These are phyloP conservation scores for Amitus sp. DNA, from an alignment of 2,888 invertebrate species.

Conservation along the genomic window DNA sequence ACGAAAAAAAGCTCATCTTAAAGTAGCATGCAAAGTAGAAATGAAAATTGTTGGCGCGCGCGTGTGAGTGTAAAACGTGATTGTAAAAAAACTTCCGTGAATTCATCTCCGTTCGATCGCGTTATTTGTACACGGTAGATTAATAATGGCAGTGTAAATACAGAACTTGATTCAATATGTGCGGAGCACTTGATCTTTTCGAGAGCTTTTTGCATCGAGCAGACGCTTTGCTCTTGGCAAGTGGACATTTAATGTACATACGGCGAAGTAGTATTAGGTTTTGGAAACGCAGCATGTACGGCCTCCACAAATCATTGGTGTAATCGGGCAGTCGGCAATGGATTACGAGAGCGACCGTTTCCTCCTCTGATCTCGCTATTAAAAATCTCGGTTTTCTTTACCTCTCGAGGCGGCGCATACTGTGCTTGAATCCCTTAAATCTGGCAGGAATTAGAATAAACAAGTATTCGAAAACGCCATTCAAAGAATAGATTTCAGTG, in stretches of 20 bases:
- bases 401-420: too few species aligned
- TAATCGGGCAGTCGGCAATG: slow-evolving; percentile 17
- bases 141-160: slow-evolving; percentile 64
- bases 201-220: slow-evolving; percentile 46
- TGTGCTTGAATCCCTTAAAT: too few species aligned
- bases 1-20: slow-evolving; percentile 20
- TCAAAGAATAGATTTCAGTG: too few species aligned
- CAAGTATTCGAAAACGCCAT: too few species aligned
- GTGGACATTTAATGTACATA: slow-evolving; percentile 58
- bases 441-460: too few species aligned
- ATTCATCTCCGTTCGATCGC: slow-evolving; percentile 36
- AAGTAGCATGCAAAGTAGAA: slow-evolving; percentile 15
- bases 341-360: not conserved
- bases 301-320: slow-evolving; percentile 10
- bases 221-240: slow-evolving; percentile 47
- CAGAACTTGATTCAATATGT: slow-evolving; percentile 58
- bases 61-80: slow-evolving; percentile 30
- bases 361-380: not conserved
- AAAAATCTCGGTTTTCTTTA: too few species aligned
- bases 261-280: slow-evolving; percentile 47
- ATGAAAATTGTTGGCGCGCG: slow-evolving; percentile 17
- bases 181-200: slow-evolving; percentile 60
- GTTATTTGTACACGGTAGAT: slow-evolving; percentile 47
- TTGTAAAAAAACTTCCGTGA: slow-evolving; percentile 15
- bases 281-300: slow-evolving; percentile 34